phyloP scores from a whole-genome alignment of 2,888 invertebrate species.

The Zhuqinia jingwanae region DNA sequence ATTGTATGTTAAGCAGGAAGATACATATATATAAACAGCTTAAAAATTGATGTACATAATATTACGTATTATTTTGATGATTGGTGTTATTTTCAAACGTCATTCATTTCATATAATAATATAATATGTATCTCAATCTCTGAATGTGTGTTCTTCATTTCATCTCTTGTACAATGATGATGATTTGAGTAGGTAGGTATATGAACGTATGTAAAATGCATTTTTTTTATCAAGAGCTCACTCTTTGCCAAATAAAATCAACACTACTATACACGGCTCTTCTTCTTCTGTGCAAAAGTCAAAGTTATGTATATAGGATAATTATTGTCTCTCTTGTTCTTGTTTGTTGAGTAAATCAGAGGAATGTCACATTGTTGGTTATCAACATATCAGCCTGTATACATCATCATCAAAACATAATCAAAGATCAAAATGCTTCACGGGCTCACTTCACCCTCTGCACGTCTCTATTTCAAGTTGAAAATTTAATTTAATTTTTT shows the following conservation, averaged over 20 bases:
- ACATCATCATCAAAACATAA: no score
- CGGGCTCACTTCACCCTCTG: no score
- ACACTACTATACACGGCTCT: neutral
- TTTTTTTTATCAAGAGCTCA: conserved; percentile 2
- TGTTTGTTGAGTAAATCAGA: no score
- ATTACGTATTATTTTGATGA: conserved; percentile 17
- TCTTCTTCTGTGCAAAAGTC: neutral
- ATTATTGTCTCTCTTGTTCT: no score
- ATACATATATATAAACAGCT: neutral
- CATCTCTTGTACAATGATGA: no score
- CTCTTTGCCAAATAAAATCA: neutral
- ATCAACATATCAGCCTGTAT: no score
- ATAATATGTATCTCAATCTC: conserved; percentile 10
- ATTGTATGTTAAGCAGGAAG: neutral
- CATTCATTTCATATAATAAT: conserved; percentile 11
- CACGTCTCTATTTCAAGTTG: no score
- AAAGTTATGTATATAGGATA: no score
- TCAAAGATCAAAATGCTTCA: no score
- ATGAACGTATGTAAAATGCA: neutral
- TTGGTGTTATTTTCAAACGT: conserved; percentile 36
- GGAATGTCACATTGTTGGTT: no score
- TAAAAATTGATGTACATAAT: conserved; percentile 34
- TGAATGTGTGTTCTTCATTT: neutral
- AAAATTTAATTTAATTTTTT: no score
- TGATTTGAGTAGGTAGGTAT: neutral